Percentiles rank a stretch among this genome's conserved stretches.
These are phyloP conservation scores for Conger conger DNA, from an alignment of 2,113 vertebrate genomes.

Conservation along the genomic window DNA sequence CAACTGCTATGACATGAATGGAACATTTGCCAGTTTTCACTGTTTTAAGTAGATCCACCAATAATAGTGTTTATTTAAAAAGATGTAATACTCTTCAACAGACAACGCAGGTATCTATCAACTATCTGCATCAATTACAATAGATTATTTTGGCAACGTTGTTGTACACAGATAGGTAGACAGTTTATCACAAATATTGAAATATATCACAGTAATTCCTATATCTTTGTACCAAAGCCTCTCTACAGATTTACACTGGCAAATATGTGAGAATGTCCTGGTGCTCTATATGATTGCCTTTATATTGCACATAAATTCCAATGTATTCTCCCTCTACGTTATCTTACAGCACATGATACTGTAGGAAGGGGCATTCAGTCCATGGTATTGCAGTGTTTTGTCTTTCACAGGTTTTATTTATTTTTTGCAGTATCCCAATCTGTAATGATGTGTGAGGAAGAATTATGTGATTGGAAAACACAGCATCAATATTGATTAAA, in stretches of 20 bases:
- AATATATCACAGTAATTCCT: neutral
- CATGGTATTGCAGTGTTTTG: neutral
- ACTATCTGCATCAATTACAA: neutral
- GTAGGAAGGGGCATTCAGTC: neutral
- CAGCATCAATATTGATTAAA: neutral
- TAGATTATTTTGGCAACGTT: neutral
- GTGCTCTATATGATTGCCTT: neutral
- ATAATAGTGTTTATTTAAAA: neutral
- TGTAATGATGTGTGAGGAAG: neutral
- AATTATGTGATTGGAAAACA: neutral
- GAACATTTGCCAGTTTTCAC: neutral
- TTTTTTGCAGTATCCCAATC: neutral
- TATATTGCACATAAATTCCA: neutral
- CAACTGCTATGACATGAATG: neutral
- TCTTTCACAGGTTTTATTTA: neutral
- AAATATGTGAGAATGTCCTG: neutral
- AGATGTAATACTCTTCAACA: neutral
- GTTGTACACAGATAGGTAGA: neutral
- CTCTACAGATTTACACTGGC: neutral
- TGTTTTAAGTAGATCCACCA: neutral
- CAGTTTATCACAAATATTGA: neutral
- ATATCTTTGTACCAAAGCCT: neutral
- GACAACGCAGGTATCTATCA: neutral
- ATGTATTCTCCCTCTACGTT: neutral
- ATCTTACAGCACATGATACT: neutral